phyloP scores from a whole-genome alignment of 2,888 invertebrate genomes.

The Eutolmus rufibarbis region DNA sequence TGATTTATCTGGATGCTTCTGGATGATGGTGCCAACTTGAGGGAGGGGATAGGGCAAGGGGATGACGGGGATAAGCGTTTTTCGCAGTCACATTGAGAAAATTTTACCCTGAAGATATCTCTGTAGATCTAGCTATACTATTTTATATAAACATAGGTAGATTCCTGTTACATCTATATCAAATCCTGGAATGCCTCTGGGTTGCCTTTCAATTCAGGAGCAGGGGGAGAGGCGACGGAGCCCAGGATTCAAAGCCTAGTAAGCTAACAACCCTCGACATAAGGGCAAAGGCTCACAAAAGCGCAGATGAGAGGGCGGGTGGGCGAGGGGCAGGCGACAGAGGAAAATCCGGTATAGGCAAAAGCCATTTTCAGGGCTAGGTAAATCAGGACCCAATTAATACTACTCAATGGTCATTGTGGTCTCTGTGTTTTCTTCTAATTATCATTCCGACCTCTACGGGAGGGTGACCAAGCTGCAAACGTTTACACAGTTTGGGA shows the following conservation, averaged over 20 bases:
- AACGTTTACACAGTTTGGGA: conserved; percentile 2
- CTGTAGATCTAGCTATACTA: background rate
- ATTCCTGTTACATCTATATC: background rate
- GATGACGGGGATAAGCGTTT: background rate
- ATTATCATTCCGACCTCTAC: background rate
- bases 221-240: background rate
- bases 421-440: background rate
- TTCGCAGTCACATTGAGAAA: background rate
- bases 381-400: conserved; percentile 26
- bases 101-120: background rate
- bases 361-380: background rate
- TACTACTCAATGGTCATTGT: conserved; percentile 24
- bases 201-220: background rate
- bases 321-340: background rate
- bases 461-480: background rate
- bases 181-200: background rate
- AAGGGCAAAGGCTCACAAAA: background rate
- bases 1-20: conserved; percentile 1
- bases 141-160: background rate
- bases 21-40: background rate
- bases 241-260: background rate
- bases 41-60: background rate
- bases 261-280: background rate
- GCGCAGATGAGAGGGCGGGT: background rate
- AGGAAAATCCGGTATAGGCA: background rate